Conservation (phyloP, 2,113 vertebrate species). For the Chaetops frenatus region DNA sequence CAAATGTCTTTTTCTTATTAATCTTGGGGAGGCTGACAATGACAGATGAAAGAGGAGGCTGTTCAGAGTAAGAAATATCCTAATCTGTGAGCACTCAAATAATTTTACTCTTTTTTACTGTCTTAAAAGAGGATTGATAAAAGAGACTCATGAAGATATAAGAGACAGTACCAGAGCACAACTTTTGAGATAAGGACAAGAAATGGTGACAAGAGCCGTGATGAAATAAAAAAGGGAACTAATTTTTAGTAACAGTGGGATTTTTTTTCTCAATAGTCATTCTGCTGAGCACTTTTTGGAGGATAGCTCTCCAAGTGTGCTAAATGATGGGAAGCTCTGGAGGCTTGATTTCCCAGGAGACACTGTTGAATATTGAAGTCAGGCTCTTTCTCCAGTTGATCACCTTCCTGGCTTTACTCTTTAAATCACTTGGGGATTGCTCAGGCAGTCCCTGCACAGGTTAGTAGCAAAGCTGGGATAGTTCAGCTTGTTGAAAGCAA, state of each 20-base stretch:
- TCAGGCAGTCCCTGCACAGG: not conserved
- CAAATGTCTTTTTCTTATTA: not conserved
- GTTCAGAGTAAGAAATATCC: not conserved
- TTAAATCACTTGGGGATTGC: not conserved
- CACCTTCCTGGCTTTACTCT: not conserved
- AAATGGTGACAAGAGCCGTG: not conserved
- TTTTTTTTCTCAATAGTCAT: not conserved
- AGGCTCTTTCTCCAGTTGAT: not conserved
- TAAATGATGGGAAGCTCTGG: not conserved
- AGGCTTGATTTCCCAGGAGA: not conserved
- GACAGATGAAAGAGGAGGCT: not conserved
- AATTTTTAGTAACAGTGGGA: not conserved
- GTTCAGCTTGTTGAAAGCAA: not conserved
- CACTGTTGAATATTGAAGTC: not conserved
- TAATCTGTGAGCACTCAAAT: not conserved
- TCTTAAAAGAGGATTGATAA: not conserved
- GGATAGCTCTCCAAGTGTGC: not conserved
- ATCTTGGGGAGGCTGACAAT: not conserved
- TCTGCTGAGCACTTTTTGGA: not conserved
- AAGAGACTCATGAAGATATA: not conserved
- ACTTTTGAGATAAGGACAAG: conserved; percentile 4
- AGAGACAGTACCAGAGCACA: not conserved
- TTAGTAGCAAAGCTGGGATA: not conserved
- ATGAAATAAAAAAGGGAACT: not conserved
- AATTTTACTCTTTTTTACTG: not conserved